phyloP scores from a whole-genome alignment of 2,113 vertebrate species.

The Murina feae region DNA sequence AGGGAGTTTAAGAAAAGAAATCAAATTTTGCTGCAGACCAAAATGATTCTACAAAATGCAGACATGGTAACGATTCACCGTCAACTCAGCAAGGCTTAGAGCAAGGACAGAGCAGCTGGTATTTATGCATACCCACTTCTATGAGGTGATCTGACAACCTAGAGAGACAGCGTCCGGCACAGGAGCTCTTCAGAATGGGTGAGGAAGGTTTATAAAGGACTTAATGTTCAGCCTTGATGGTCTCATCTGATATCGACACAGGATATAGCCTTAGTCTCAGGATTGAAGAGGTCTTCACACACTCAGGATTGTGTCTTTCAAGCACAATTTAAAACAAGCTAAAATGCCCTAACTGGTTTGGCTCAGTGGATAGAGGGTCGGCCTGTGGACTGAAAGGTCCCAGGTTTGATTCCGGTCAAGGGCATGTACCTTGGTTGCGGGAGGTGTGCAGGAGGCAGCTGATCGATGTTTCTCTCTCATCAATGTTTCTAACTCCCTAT shows the following conservation, averaged over 20 bases:
- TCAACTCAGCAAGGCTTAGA: neutral
- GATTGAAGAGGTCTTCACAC: neutral
- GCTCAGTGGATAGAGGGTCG: too few species aligned
- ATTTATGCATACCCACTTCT: neutral
- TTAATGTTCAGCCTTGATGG: neutral
- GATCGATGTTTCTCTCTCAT: too few species aligned
- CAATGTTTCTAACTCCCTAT: too few species aligned
- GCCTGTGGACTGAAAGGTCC: too few species aligned
- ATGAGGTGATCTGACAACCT: neutral
- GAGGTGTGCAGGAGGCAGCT: too few species aligned
- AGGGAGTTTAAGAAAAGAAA: neutral
- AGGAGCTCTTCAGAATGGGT: neutral
- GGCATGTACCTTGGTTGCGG: too few species aligned
- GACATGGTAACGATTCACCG: neutral
- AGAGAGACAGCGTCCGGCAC: neutral
- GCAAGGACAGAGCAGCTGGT: neutral
- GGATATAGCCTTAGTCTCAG: neutral
- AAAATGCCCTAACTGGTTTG: too few species aligned
- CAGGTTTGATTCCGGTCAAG: too few species aligned
- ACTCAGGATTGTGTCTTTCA: neutral
- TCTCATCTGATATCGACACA: neutral
- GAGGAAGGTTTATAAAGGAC: neutral
- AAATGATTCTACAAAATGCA: neutral
- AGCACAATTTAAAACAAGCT: constrained; percentile 11
- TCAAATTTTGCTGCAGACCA: neutral